Percentiles rank a stretch among this genome's conserved stretches.
These are phyloP conservation scores for Cochlearius cochlearius DNA, from an alignment of 2,113 vertebrate genomes.

Conservation along the genomic window DNA sequence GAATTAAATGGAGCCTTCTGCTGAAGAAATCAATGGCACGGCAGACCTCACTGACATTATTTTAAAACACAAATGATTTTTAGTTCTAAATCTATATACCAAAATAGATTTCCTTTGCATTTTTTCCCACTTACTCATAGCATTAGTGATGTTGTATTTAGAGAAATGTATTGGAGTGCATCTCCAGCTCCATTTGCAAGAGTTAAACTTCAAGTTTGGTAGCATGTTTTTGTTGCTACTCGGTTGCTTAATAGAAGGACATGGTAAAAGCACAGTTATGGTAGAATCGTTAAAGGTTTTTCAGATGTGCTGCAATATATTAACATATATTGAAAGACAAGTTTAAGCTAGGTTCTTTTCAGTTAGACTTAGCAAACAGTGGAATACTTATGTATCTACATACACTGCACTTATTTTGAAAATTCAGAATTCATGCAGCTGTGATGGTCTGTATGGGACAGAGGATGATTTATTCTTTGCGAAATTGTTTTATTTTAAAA, in stretches of 20 bases:
- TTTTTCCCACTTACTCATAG: background rate
- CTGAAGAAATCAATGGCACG: background rate
- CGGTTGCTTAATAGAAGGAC: background rate
- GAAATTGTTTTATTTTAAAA: background rate
- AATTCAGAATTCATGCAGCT: background rate
- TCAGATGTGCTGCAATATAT: background rate
- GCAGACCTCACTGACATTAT: background rate
- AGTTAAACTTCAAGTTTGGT: background rate
- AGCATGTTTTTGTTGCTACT: background rate
- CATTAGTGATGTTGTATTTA: background rate
- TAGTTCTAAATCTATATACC: background rate
- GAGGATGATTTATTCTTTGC: background rate
- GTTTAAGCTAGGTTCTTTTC: background rate
- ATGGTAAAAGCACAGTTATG: background rate
- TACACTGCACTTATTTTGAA: background rate
- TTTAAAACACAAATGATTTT: slow-evolving; percentile 45
- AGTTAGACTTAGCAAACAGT: background rate
- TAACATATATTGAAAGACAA: background rate
- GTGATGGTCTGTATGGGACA: background rate
- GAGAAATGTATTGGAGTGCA: background rate
- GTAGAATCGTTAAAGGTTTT: background rate
- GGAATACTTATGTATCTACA: background rate
- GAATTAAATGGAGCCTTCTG: slow-evolving; percentile 4
- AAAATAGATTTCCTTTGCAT: slow-evolving; percentile 16
- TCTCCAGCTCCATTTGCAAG: background rate